Evolutionary conservation across 2,888 invertebrate genomes (phyloP), one percentile per base, ranked within the genome.

Genomic region (Harpalus rubripes): DNA sequence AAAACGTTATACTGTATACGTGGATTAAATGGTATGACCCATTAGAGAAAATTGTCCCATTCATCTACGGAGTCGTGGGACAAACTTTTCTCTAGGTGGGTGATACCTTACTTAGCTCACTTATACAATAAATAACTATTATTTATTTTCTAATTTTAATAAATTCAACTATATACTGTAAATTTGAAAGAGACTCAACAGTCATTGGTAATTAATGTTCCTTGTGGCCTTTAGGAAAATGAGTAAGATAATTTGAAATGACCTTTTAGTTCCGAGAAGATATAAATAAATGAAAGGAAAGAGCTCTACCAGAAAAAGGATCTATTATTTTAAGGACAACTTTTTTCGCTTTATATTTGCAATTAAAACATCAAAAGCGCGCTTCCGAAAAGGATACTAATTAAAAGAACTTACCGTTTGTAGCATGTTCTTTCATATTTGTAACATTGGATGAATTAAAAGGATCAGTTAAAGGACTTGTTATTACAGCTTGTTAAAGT

Each of bases 311-410:
- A 2, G 63, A 22, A 63, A 63, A 41, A 72, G 39, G 72, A 72
- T 72, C 39, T 72, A 72, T 72, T 72, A 72, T 72, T 72, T 72
- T 72, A 72, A 16, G 41, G 72, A 72, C 41, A 72, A 72, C 41
- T 16, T 72, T 72, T 72, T 72, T 72, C 39, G 44, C 32, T 72
- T 26, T 72, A 72, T 15, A 39, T 72, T 44, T 63, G 72, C 26
- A 39, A 44, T 41, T 32, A 39, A 15, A 18, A 72, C 72, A 41
- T 72, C 72, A 72, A 72, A 72, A 39, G 44, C 32, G 10, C 1
- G 7, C 68, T n/a, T 15, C 32, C 8, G 72, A 44, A 15, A 72
- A 72, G 18, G 72, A 44, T 41, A 41, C 41, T 72, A 72, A 72
- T 72, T 72, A 72, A 72, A 72, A 41, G 44, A 41, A 44, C 39